Evolutionary conservation across 1,140 invertebrate genomes (phyloP), one percentile per base, ranked within the genome.

Genomic region (Drosophila micromelanica): DNA sequence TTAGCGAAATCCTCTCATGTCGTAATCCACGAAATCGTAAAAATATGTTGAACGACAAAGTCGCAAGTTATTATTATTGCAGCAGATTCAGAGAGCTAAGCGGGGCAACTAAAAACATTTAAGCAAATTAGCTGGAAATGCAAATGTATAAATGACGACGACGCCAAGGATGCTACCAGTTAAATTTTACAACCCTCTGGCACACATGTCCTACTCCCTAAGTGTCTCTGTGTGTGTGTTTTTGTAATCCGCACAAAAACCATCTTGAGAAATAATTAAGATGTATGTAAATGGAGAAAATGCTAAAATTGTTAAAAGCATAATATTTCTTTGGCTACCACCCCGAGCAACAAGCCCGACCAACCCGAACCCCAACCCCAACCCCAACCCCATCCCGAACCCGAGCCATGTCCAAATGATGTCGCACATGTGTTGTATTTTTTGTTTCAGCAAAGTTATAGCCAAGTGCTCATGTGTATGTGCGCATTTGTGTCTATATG

Each of bases 261-360:
- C 84, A 89, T 89, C 89, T 91, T 90, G 82, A 90, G 89, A 91
- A 91, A 91, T 91, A 91, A 91, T 91, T 91, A 91, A 91, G 89
- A 91, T 91, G 75, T 90, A 91, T 90, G 89, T 81, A 89, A 79
- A 91, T 84, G 87, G 71, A 90, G 82, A 90, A 90, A 80, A 86
- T 90, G 86, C 80, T 90, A 79, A 86, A 90, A 90, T 90, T 90
- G 86, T 90, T 90, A 90, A 90, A 90, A 90, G 86, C 76, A 90
- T 86, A 90, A 90, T 90, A 90, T 82, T 90, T 90, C 87, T 90
- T 90, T 71, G 74, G 77, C 69, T 64, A 72, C 52, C 69, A 62
- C 46, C 63, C 51, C 62, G 42, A 51, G 42, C 23, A 20, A 27
- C 60, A 40, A 62, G 64, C 30, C 61, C 48, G 17, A 35, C 59